Evolutionary conservation across 2,113 vertebrate species (phyloP).

Genomic region (Leptobrachium ailaonicum): DNA sequence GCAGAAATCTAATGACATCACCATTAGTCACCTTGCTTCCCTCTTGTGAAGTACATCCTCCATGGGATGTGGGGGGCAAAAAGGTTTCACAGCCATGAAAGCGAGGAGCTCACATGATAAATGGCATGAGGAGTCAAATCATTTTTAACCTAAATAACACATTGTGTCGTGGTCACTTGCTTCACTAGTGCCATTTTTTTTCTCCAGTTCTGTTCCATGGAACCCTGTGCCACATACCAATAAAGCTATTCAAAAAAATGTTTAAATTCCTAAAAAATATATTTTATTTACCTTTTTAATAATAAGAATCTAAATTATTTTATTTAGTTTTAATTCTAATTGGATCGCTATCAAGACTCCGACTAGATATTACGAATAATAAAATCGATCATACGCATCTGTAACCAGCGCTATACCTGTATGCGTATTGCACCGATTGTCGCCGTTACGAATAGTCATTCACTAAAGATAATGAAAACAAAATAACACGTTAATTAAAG

Average conservation of each 20-base stretch:
- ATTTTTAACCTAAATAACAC: conserved; percentile 64
- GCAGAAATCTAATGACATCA: conserved; percentile 82
- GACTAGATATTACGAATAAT: no score
- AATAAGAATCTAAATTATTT: no score
- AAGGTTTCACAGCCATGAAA: conserved; percentile 60
- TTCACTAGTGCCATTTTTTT: conserved; percentile 53
- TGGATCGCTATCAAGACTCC: no score
- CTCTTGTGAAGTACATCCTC: conserved; percentile 63
- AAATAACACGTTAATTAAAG: no score
- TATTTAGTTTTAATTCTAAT: no score
- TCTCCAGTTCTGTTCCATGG: conserved; percentile 37
- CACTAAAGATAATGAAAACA: no score
- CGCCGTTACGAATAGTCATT: no score
- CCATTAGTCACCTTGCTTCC: conserved; percentile 76
- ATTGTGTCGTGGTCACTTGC: conserved; percentile 24
- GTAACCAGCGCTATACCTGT: no score
- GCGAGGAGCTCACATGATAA: conserved; percentile 64
- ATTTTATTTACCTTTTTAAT: no score
- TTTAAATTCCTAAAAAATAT: no score
- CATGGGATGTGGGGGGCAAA: conserved; percentile 67
- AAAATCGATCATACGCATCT: no score
- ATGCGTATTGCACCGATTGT: no score
- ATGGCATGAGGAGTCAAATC: conserved; percentile 65
- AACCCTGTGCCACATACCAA: neutral
- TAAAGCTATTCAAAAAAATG: neutral